Base-by-base conservation (phyloP, 2,888 invertebrate species). In the Eudemis profundana region DNA sequence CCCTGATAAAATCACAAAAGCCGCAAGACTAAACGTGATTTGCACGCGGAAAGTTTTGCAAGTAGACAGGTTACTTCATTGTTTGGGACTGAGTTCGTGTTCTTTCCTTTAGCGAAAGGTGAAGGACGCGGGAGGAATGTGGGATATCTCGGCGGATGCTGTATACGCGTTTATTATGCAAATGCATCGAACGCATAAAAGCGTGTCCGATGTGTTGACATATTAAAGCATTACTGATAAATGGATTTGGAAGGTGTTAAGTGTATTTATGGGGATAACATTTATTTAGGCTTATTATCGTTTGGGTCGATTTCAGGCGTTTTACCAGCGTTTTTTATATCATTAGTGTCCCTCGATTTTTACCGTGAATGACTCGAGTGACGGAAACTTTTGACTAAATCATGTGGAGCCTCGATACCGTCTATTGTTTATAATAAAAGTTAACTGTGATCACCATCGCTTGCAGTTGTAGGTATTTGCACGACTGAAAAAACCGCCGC, bases 1-100 rank as follows among this genome's bases (percentile, higher is more conserved):
- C 72, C 77, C 75, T 82, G 90, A 90, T 90, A 89, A 87, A 77
- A 85, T 85, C 82, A 79, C 83, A 85, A 86, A 85, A 83, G 83
- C 76, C 74, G 79, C n/a, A 17, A 50, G 14, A 85, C 89, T 83
- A 81, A 88, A 86, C 82, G 78, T 77, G 81, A 78, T 77, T 77
- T 74, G 77, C 76, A 73, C 78, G 77, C 81, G 82, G 83, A 84
- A 85, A 84, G 85, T 88, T 83, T 87, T 87, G 89, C 79, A 86
- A 88, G 83, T 81, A 78, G 76, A 78, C 76, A 77, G 74, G 75
- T 77, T 72, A 78, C 61, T 68, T 77, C 82, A 85, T 83, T 84
- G 85, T 86, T 78, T 81, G 78, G 78, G 79, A 80, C 78, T 80
- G 78, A 78, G 80, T 81, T 80, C 82, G 77, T 77, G 77, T 81